These are phyloP conservation scores for Odocoileus hemionus DNA, from an alignment of 2,113 vertebrate species.

Conservation along the genomic window DNA sequence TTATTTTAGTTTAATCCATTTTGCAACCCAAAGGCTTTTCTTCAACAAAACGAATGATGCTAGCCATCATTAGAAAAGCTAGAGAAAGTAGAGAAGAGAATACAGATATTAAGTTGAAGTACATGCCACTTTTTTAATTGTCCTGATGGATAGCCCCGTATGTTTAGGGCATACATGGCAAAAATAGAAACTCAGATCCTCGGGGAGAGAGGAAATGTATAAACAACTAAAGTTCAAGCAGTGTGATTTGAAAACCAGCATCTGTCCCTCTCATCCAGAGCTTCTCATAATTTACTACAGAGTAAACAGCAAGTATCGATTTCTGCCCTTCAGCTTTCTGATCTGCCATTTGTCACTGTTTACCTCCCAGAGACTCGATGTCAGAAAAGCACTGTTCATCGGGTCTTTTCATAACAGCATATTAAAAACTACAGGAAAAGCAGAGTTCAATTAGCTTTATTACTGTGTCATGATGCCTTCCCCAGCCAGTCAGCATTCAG, in stretches of 20 bases:
- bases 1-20: conserved; percentile 13
- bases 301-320: conserved; percentile 22
- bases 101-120: not conserved
- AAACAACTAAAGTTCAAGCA: not conserved
- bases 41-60: not conserved
- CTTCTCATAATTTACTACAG: conserved; percentile 1
- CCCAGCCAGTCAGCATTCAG: not conserved
- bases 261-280: not conserved
- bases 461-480: not conserved
- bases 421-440: not conserved
- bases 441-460: not conserved
- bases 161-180: not conserved
- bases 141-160: not conserved
- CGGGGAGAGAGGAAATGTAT: not conserved
- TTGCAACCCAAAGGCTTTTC: not conserved
- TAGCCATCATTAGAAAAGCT: not conserved
- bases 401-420: not conserved
- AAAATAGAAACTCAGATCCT: not conserved
- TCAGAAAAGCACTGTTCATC: not conserved
- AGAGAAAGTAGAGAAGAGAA: conserved; percentile 9
- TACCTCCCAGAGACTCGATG: not conserved
- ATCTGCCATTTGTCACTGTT: conserved; percentile 25
- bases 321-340: conserved; percentile 21
- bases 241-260: conserved; percentile 26
- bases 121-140: not conserved